Evolutionary conservation across 2,797 vertebrate species (phyloP).

Genomic region (Sebastes glaucus): DNA sequence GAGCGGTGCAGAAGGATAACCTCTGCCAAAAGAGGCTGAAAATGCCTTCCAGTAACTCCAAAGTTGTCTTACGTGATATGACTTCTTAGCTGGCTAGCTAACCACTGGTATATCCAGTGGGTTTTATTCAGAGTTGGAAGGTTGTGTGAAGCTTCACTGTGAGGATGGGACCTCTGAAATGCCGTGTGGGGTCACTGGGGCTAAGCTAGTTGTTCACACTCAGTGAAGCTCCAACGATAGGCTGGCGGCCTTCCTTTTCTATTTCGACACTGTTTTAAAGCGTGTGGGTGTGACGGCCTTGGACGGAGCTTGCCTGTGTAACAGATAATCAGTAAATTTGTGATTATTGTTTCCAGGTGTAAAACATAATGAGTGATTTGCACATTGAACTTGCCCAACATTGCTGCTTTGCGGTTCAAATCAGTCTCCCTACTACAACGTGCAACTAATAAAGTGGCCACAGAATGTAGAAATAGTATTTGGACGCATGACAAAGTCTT

Average conservation of each 20-base stretch:
- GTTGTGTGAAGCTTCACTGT: not conserved
- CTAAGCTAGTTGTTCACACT: not conserved
- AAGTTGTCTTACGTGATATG: not conserved
- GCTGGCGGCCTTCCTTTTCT: not conserved
- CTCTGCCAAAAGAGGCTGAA: not conserved
- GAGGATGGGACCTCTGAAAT: not conserved
- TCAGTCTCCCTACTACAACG: not conserved
- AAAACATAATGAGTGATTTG: constrained; percentile 9
- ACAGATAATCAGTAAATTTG: not conserved
- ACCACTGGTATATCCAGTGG: not conserved
- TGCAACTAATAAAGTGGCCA: constrained; percentile 21
- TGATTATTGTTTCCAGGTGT: not conserved
- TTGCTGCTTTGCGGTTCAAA: not conserved
- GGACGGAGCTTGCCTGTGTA: not conserved
- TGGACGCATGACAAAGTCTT: constrained; percentile 35
- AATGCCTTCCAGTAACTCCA: not conserved
- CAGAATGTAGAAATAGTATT: constrained; percentile 20
- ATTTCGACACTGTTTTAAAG: not conserved
- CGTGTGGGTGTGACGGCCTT: not conserved
- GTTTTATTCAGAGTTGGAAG: not conserved
- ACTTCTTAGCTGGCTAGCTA: not conserved
- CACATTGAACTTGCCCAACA: not conserved
- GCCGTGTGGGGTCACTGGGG: not conserved
- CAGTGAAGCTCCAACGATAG: not conserved
- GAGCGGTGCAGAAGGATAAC: not conserved